Evolutionary conservation across 2,797 vertebrate genomes (phyloP).

Genomic region (Sebastes taczanowskii): DNA sequence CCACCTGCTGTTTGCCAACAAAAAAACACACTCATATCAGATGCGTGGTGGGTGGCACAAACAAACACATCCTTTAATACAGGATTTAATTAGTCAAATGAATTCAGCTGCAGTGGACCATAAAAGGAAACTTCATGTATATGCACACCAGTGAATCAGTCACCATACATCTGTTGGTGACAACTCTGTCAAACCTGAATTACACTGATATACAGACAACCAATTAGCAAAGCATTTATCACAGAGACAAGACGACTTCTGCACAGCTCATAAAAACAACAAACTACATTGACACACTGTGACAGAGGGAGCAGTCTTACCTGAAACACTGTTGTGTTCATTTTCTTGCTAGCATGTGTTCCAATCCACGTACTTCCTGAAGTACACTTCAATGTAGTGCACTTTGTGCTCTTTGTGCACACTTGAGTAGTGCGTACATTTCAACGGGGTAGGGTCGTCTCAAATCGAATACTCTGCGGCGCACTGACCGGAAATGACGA

Average conservation of each 20-base stretch:
- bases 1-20: background rate
- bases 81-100: background rate
- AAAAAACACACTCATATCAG: background rate
- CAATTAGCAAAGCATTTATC: background rate
- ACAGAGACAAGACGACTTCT: background rate
- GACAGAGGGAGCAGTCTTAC: background rate
- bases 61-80: background rate
- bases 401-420: accelerated
- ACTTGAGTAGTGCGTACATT: no score
- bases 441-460: no score
- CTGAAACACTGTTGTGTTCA: background rate
- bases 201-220: background rate
- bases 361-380: no score
- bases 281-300: background rate
- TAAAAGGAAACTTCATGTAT: background rate
- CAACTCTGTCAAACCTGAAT: background rate
- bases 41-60: background rate
- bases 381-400: no score
- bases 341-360: background rate
- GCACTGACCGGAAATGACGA: no score
- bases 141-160: background rate
- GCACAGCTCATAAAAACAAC: background rate
- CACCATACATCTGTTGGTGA: conserved; percentile 11
- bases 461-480: no score
- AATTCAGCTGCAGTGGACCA: background rate